Percentiles rank a stretch among this genome's conserved stretches.
These are phyloP conservation scores for Atrichornis clamosus DNA, from an alignment of 2,113 vertebrate species.

Conservation along the genomic window DNA sequence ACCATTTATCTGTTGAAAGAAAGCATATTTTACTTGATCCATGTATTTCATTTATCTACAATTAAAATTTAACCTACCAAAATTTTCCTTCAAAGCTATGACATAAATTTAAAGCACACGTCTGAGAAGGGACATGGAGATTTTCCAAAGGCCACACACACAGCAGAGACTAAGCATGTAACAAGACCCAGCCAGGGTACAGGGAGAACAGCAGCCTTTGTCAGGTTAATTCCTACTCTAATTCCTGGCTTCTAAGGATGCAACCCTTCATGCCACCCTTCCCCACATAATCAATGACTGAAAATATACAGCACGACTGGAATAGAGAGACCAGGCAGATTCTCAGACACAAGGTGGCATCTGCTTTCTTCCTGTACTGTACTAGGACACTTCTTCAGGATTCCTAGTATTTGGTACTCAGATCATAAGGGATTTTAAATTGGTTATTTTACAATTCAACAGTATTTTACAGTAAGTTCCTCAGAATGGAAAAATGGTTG, in stretches of 20 bases:
- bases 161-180: neutral
- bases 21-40: neutral
- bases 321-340: neutral
- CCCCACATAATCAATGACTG: rapidly evolving
- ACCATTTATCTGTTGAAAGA: constrained; percentile 78
- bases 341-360: neutral
- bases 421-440: neutral
- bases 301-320: neutral
- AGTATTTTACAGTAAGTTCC: neutral
- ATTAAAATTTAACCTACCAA: neutral
- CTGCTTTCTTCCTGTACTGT: neutral
- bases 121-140: neutral
- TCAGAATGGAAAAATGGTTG: neutral
- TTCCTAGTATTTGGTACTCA: neutral
- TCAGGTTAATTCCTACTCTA: neutral
- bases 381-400: neutral
- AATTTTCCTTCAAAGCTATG: neutral
- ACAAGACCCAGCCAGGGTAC: neutral
- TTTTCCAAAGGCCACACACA: neutral
- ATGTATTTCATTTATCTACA: neutral
- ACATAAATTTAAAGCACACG: neutral
- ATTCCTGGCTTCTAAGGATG: neutral
- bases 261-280: neutral
- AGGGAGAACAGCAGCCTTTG: neutral
- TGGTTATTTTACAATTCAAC: neutral